phyloP scores from a whole-genome alignment of 2,113 vertebrate genomes.

The Polypterus senegalus region DNA sequence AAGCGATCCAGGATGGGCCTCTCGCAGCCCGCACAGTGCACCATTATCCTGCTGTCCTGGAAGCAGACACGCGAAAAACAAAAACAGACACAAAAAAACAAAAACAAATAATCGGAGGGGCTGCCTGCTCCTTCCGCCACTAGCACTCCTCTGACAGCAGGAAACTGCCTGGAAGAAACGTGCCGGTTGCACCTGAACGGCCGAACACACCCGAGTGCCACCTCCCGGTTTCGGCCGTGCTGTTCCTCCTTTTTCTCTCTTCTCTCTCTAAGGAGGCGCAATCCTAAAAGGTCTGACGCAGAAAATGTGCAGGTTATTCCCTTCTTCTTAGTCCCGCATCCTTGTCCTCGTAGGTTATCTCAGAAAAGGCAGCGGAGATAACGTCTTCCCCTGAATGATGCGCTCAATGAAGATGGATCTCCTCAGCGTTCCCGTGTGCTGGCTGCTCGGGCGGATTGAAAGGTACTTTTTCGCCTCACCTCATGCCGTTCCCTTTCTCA shows the following conservation, averaged over 20 bases:
- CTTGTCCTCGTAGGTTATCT: slow-evolving; percentile 2
- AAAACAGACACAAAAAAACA: too few relatives aligned
- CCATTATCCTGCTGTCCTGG: slow-evolving; percentile 77
- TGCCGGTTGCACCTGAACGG: slow-evolving; percentile 38
- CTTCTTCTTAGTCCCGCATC: slow-evolving; percentile 11
- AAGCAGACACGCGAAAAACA: slow-evolving; percentile 11
- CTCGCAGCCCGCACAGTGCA: slow-evolving; percentile 92
- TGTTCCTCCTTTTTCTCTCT: neutral
- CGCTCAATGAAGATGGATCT: slow-evolving; percentile 9
- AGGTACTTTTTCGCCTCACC: slow-evolving; percentile 58
- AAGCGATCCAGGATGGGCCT: slow-evolving; percentile 91
- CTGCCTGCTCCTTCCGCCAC: slow-evolving; percentile 40
- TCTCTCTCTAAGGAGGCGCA: slow-evolving; percentile 2
- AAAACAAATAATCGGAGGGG: slow-evolving; percentile 41
- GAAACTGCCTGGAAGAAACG: slow-evolving; percentile 44
- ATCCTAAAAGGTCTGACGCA: slow-evolving; percentile 15
- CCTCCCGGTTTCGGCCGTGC: slow-evolving; percentile 21
- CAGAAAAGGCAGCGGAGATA: neutral
- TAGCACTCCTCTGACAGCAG: slow-evolving; percentile 18
- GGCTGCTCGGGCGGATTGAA: slow-evolving; percentile 28
- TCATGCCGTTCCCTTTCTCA: slow-evolving; percentile 71
- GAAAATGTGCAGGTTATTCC: slow-evolving; percentile 4
- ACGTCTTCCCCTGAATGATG: slow-evolving; percentile 7
- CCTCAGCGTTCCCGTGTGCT: slow-evolving; percentile 6
- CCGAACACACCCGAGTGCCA: slow-evolving; percentile 21